Base-by-base conservation (phyloP, 2,888 invertebrate species). In the Acrobasis repandana region DNA sequence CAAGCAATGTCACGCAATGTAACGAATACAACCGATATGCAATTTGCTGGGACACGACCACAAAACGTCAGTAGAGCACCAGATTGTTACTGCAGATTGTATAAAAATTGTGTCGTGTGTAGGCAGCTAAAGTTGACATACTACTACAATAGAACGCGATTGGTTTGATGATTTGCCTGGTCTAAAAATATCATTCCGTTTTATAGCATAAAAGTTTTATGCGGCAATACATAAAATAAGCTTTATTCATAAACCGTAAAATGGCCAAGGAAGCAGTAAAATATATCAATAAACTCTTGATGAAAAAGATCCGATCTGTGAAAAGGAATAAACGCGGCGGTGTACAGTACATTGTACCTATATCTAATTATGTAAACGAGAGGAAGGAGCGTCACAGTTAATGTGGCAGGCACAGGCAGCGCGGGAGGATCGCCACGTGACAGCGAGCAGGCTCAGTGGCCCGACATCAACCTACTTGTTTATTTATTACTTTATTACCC, bases 401-500 rank as follows among this genome's bases (percentile, higher is more conserved):
- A 60, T 60, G 60, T 70, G 74, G 72, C 71, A 70, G 72, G 36
- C 33, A 34, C 50, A n/a, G 50, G 50, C 48, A 14, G 50, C 50
- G 50, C 28, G 15, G 68, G 68, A 69, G 73, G 70, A 68, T 67
- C 58, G 69, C 61, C 60, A 57, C 43, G 62, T 34, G 63, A 65
- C 65, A 65, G 64, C 63, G n/a, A 43, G 43, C 43, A 11, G 65
- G 52, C 43, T 51, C 67, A 68, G 60, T 62, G 64, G 70, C 66
- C 69, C 70, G 72, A 71, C 75, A 72, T 73, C 76, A 72, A 69
- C 70, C 80, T 81, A 77, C 85, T 88, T 86, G 82, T 84, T 86
- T 88, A 88, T 88, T 85, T 86, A 87, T 85, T 80, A 83, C 85
- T 82, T 86, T 88, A 86, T 85, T 83, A 83, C 84, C 86, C 82